Conservation (phyloP, 2,797 vertebrate genomes). For the Malurus splendens region DNA sequence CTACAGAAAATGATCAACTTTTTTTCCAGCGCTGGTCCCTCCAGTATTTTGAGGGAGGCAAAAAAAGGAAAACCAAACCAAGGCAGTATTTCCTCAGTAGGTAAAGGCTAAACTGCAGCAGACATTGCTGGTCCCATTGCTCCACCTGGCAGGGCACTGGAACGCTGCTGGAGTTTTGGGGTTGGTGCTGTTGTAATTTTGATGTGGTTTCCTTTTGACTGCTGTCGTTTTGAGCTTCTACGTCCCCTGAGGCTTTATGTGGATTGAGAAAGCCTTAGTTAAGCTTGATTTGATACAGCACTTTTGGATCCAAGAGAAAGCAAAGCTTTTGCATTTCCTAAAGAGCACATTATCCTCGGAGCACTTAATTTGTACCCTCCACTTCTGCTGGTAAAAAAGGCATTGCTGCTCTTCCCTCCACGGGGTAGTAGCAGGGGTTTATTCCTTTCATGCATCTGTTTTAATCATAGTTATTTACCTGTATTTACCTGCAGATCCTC, state of each 20-base stretch:
- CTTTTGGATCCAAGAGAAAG: constrained; percentile 20
- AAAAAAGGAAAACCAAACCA: background rate
- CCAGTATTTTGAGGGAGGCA: background rate
- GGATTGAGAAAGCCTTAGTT: constrained; percentile 25
- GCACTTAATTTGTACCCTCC: background rate
- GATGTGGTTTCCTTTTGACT: background rate
- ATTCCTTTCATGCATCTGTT: background rate
- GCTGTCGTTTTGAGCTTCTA: background rate
- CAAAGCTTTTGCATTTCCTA: constrained; percentile 23
- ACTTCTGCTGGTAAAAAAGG: background rate
- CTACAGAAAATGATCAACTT: background rate
- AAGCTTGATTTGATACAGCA: constrained; percentile 28
- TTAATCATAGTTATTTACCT: constrained; percentile 51
- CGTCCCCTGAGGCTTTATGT: background rate
- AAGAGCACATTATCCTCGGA: background rate
- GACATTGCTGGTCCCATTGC: background rate
- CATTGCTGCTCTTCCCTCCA: background rate
- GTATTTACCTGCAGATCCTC: constrained; percentile 7
- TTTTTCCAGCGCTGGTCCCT: background rate
- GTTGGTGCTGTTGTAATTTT: background rate
- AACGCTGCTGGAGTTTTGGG: accelerated
- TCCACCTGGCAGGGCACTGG: background rate
- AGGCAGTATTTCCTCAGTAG: background rate
- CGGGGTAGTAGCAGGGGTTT: background rate
- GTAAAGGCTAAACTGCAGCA: background rate